These are phyloP conservation scores for Pseudolaguvia tuberculata DNA, from an alignment of 2,113 vertebrate genomes.

Conservation along the genomic window DNA sequence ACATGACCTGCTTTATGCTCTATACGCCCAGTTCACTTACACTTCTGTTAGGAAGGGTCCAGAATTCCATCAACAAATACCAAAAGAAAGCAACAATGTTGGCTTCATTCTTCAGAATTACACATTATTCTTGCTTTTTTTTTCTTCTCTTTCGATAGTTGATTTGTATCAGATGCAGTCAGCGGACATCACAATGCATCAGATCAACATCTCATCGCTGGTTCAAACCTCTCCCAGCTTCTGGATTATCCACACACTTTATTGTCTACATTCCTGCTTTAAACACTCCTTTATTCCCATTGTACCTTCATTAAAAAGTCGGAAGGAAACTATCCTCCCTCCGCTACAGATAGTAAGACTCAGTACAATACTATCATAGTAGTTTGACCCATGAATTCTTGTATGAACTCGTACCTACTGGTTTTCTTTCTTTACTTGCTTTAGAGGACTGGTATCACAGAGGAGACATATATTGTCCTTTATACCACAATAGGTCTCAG, in stretches of 20 bases:
- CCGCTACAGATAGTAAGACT: not conserved
- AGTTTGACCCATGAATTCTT: not conserved
- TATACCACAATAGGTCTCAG: too few species aligned
- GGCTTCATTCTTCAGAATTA: not conserved
- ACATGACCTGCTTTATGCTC: not conserved
- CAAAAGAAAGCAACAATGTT: too few species aligned
- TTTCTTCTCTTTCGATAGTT: not conserved
- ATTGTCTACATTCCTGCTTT: not conserved
- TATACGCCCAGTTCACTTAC: not conserved
- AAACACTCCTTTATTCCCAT: not conserved
- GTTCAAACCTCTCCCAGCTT: not conserved
- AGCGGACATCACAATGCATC: not conserved
- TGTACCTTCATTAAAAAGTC: not conserved
- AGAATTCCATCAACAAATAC: too few species aligned
- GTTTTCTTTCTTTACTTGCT: not conserved
- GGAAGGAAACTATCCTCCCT: not conserved
- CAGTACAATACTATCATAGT: not conserved
- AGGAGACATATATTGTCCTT: too few species aligned
- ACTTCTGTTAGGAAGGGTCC: too few species aligned
- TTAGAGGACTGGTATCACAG: conserved; percentile 1
- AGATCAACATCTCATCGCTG: not conserved
- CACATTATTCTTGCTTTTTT: not conserved
- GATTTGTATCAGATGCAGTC: not conserved
- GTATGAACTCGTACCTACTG: not conserved
- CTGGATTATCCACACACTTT: not conserved